Evolutionary conservation across 2,113 vertebrate species (phyloP).

Genomic region (Phasianus colchicus): DNA sequence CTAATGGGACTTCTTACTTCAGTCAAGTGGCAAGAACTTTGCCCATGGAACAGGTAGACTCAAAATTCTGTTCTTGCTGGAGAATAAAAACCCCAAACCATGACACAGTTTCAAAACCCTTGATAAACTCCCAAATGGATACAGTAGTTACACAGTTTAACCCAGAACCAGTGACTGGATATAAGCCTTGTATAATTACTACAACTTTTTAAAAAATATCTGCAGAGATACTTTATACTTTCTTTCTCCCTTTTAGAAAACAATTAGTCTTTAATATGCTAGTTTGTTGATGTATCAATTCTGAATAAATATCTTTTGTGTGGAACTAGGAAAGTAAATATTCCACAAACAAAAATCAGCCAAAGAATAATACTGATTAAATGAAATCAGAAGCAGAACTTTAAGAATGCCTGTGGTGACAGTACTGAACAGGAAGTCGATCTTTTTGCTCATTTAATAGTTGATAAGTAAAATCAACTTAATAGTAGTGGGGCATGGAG

Average conservation of each 20-base stretch:
- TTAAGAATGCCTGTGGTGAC: not conserved
- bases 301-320: not conserved
- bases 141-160: not conserved
- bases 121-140: not conserved
- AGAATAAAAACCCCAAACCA: not conserved
- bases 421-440: not conserved
- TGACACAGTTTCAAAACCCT: not conserved
- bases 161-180: not conserved
- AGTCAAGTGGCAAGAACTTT: conserved; percentile 10
- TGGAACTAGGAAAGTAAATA: not conserved
- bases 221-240: not conserved
- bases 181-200: not conserved
- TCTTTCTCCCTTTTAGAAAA: too few relatives aligned
- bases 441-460: not conserved
- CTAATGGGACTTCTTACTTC: conserved; percentile 49
- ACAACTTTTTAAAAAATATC: not conserved
- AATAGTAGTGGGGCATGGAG: not conserved
- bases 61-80: conserved; percentile 23
- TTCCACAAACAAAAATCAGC: not conserved
- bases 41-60: not conserved
- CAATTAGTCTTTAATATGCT: not conserved
- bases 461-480: conserved; percentile 14
- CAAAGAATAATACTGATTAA: not conserved
- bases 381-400: not conserved
- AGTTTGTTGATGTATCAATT: not conserved